These are phyloP conservation scores for Oreochromis grahami DNA, from an alignment of 2,797 vertebrate species.

Conservation along the genomic window DNA sequence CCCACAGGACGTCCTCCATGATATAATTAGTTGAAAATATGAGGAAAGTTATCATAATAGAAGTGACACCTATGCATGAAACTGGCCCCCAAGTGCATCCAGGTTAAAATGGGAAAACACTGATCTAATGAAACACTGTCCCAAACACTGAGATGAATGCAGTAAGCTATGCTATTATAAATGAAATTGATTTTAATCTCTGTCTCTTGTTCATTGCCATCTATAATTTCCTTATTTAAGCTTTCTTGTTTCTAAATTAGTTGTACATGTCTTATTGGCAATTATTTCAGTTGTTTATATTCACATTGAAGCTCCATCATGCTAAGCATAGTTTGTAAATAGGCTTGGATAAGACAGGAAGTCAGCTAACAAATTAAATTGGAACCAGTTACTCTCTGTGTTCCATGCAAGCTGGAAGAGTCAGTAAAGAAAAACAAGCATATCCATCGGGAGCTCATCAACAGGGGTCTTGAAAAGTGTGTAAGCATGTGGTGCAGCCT, in stretches of 20 bases:
- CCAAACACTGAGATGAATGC: not conserved
- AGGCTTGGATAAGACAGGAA: conserved; percentile 18
- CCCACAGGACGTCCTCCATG: not conserved
- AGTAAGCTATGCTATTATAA: not conserved
- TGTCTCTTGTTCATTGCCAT: not conserved
- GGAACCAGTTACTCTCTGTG: not conserved
- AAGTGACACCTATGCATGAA: not conserved
- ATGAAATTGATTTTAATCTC: not conserved
- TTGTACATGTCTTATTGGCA: not conserved
- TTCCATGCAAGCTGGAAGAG: not conserved
- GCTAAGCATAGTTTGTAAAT: conserved; percentile 16
- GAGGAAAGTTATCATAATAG: not conserved
- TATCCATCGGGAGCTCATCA: not conserved
- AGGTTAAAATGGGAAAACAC: not conserved
- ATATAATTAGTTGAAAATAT: not conserved
- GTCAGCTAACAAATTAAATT: conserved; percentile 13
- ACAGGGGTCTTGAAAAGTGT: not conserved
- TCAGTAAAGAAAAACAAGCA: not conserved
- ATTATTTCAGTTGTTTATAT: not conserved
- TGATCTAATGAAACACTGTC: not conserved
- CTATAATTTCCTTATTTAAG: not conserved
- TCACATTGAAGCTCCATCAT: not conserved
- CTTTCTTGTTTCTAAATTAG: conserved; percentile 6
- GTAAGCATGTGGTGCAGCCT: not conserved
- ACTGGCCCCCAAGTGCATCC: not conserved